phyloP scores from a whole-genome alignment of 2,888 invertebrate species.

The Cephus pygmeus region DNA sequence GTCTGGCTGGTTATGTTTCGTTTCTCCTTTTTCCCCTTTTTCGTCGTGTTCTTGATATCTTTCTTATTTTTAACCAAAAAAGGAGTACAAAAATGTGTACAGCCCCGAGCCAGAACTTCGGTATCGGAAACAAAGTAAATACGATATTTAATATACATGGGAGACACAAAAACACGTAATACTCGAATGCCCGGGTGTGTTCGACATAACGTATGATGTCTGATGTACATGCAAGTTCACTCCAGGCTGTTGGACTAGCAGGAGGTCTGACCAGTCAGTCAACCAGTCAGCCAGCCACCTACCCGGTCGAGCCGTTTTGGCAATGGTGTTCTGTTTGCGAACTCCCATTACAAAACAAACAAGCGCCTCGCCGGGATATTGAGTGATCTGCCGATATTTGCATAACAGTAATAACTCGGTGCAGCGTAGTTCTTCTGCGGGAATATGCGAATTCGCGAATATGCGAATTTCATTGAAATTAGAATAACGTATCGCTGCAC shows the following conservation, averaged over 20 bases:
- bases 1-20: neutral
- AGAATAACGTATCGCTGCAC: neutral
- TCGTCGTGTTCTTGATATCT: neutral
- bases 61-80: neutral
- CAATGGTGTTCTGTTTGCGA: conserved; percentile 47
- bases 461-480: neutral
- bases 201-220: neutral
- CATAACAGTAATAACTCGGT: conserved; percentile 42
- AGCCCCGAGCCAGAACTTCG: neutral
- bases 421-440: neutral
- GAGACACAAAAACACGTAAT: conserved; percentile 37
- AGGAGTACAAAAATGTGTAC: neutral
- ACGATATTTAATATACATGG: conserved; percentile 35
- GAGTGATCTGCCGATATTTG: conserved; percentile 43
- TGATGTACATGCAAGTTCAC: neutral
- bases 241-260: neutral
- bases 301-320: conserved; percentile 25
- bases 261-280: neutral
- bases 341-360: conserved; percentile 53
- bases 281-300: neutral
- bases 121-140: neutral
- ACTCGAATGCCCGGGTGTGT: conserved; percentile 21
- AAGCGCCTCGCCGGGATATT: conserved; percentile 37
- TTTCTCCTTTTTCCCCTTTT: neutral
- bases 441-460: neutral